Conservation (phyloP, 2,113 vertebrate genomes). For the Coturnix japonica region DNA sequence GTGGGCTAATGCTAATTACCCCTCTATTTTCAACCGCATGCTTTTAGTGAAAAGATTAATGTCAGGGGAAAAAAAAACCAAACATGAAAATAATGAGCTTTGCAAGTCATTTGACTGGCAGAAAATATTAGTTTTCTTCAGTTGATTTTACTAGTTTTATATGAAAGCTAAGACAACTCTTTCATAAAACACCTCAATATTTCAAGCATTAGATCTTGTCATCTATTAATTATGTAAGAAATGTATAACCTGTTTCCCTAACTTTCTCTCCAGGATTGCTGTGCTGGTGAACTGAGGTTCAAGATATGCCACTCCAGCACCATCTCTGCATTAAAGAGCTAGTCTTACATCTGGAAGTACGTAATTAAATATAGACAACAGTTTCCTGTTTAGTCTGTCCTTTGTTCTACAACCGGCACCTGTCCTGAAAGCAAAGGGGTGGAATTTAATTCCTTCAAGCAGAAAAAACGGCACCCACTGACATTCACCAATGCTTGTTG, state of each 20-base stretch:
- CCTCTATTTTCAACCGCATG: conserved; percentile 21
- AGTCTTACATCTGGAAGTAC: neutral
- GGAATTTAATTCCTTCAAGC: too few species aligned
- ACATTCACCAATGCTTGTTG: too few species aligned
- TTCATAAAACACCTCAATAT: neutral
- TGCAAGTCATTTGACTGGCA: conserved; percentile 13
- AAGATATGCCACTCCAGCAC: neutral
- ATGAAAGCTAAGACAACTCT: neutral
- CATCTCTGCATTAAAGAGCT: neutral
- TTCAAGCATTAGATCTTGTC: neutral
- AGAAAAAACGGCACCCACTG: too few species aligned
- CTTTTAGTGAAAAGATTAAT: conserved; percentile 1
- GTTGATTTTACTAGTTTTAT: conserved; percentile 2
- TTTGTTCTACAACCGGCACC: neutral
- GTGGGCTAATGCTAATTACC: conserved; percentile 58
- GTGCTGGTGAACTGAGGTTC: neutral
- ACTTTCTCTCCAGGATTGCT: neutral
- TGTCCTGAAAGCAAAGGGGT: neutral
- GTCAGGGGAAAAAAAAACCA: neutral
- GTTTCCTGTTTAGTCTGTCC: neutral
- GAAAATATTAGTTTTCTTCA: neutral
- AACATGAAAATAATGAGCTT: neutral
- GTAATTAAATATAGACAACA: neutral
- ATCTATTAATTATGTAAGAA: neutral
- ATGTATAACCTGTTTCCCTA: neutral